phyloP scores from a whole-genome alignment of 2,113 vertebrate genomes.

The Aegypius monachus region DNA sequence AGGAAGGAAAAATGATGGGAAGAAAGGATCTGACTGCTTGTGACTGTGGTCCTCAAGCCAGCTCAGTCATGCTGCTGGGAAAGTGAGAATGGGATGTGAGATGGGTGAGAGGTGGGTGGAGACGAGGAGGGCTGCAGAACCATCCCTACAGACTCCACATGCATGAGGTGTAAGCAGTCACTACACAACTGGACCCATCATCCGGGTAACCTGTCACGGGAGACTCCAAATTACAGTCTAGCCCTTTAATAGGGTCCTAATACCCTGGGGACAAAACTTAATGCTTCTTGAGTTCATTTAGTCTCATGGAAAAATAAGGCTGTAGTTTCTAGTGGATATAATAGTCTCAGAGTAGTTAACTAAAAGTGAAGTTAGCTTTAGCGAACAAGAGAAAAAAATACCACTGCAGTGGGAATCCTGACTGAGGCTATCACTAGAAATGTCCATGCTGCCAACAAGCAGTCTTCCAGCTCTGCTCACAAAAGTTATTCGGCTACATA shows the following conservation, averaged over 20 bases:
- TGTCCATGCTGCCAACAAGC: neutral
- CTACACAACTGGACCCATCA: neutral
- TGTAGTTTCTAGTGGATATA: neutral
- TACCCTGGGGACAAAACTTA: neutral
- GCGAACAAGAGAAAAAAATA: neutral
- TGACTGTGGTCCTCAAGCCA: neutral
- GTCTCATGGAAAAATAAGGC: neutral
- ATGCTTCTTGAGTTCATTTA: neutral
- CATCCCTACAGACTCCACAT: accelerated
- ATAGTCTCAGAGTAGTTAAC: neutral
- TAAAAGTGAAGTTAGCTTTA: neutral
- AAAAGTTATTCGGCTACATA: neutral
- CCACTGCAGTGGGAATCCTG: neutral
- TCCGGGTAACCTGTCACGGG: neutral
- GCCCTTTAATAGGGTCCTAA: neutral
- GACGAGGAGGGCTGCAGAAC: neutral
- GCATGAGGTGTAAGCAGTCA: neutral
- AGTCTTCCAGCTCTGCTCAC: neutral
- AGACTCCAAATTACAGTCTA: neutral
- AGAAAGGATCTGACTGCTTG: neutral
- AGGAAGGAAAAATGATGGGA: neutral
- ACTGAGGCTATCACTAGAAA: neutral
- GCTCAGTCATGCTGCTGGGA: neutral
- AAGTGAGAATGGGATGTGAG: neutral
- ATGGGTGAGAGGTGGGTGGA: neutral